Percentiles rank a stretch among this genome's conserved stretches.
Conservation (phyloP, 2,797 vertebrate genomes). For the Thaleichthys pacificus region DNA sequence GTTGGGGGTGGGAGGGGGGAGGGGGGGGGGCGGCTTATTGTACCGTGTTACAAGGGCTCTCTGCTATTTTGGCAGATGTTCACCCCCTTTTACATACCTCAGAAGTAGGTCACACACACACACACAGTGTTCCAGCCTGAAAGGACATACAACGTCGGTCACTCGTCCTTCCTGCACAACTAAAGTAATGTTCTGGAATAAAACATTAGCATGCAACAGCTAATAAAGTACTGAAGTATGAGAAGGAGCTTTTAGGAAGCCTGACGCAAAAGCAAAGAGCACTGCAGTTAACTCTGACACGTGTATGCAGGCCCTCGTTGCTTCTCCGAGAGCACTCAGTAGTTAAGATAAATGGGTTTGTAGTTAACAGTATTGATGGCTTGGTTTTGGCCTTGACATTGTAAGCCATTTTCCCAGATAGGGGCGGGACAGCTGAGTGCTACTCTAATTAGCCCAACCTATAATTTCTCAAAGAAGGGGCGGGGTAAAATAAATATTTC, state of each 20-base stretch:
- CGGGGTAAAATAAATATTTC: not conserved
- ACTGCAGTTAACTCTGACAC: not conserved
- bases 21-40: not conserved
- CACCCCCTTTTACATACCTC: slow-evolving; percentile 36
- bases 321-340: slow-evolving; percentile 53
- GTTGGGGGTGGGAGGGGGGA: slow-evolving; percentile 11
- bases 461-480: slow-evolving; percentile 21
- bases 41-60: slow-evolving; percentile 27
- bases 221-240: not conserved
- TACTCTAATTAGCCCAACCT: slow-evolving; percentile 32
- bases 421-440: slow-evolving; percentile 48
- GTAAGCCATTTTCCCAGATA: slow-evolving; percentile 41
- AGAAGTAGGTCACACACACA: slow-evolving; percentile 41
- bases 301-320: slow-evolving; percentile 14
- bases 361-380: slow-evolving; percentile 49
- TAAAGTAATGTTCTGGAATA: not conserved
- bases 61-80: slow-evolving; percentile 41
- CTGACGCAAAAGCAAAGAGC: not conserved
- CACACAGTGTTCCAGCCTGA: not conserved
- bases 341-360: slow-evolving; percentile 36
- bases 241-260: not conserved
- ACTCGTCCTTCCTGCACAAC: not conserved
- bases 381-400: slow-evolving; percentile 28
- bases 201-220: not conserved
- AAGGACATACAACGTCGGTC: not conserved